Evolutionary conservation across 1,140 invertebrate species (phyloP).

Genomic region (Eueides isabella): DNA sequence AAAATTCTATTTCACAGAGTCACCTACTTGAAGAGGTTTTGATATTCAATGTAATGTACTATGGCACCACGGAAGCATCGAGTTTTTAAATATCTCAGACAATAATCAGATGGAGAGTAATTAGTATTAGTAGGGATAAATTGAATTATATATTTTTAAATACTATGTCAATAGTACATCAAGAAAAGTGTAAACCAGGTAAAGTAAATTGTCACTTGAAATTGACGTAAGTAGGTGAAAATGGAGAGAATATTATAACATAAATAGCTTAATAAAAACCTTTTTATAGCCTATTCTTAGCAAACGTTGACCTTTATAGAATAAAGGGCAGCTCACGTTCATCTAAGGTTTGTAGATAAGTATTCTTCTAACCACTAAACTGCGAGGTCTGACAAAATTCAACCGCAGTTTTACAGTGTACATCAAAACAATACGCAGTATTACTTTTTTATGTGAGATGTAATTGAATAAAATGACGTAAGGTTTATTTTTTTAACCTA

Average conservation of each 20-base stretch:
- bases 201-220: not conserved
- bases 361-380: not conserved
- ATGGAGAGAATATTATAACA: not conserved
- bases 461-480: not conserved
- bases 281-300: conserved; percentile 8
- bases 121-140: too few relatives aligned
- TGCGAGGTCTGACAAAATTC: not conserved
- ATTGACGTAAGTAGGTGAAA: not conserved
- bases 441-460: not conserved
- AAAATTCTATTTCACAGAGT: too few relatives aligned
- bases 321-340: not conserved
- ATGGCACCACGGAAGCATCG: too few relatives aligned
- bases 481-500: not conserved
- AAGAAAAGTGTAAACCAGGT: too few relatives aligned
- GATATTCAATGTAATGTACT: too few relatives aligned
- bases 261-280: not conserved
- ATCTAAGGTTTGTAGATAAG: not conserved
- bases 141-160: too few relatives aligned
- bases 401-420: not conserved
- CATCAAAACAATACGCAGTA: not conserved
- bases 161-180: too few relatives aligned
- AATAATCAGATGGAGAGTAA: too few relatives aligned
- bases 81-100: too few relatives aligned
- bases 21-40: too few relatives aligned
- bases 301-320: conserved; percentile 6